phyloP scores from a whole-genome alignment of 2,888 invertebrate species.

The Dichetophora obliterata region DNA sequence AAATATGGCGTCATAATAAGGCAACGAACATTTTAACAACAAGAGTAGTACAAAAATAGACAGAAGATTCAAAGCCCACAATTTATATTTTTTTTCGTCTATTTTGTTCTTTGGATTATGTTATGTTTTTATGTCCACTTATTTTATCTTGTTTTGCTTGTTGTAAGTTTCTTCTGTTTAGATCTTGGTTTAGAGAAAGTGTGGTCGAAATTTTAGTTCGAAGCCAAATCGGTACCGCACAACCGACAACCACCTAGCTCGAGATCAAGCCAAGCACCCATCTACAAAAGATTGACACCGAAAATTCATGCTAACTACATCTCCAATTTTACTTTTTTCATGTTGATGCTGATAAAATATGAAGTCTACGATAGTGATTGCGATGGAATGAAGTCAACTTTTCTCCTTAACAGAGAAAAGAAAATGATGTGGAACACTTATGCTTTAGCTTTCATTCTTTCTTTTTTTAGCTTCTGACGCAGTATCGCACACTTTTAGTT shows the following conservation, averaged over 20 bases:
- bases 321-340: background rate
- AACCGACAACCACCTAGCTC: conserved; percentile 9
- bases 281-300: conserved; percentile 54
- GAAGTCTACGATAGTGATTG: background rate
- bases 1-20: too few relatives aligned
- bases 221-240: background rate
- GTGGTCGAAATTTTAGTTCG: background rate
- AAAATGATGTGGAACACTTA: too few relatives aligned
- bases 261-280: background rate
- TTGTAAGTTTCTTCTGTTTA: background rate
- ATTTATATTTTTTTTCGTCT: too few relatives aligned
- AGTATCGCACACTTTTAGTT: background rate
- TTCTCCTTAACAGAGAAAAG: too few relatives aligned
- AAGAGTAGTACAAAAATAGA: too few relatives aligned
- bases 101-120: background rate
- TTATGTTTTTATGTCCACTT: too few relatives aligned
- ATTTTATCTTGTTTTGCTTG: background rate
- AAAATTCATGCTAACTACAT: conserved; percentile 43
- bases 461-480: background rate
- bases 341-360: background rate
- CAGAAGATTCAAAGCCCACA: too few relatives aligned
- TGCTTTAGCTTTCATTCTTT: background rate
- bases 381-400: too few relatives aligned
- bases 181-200: too few relatives aligned
- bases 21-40: too few relatives aligned